A percentile compares a stretch with the other conserved stretches of the same genome.
These are phyloP conservation scores for Accipiter badius DNA, from an alignment of 2,797 vertebrate genomes.

Conservation along the genomic window DNA sequence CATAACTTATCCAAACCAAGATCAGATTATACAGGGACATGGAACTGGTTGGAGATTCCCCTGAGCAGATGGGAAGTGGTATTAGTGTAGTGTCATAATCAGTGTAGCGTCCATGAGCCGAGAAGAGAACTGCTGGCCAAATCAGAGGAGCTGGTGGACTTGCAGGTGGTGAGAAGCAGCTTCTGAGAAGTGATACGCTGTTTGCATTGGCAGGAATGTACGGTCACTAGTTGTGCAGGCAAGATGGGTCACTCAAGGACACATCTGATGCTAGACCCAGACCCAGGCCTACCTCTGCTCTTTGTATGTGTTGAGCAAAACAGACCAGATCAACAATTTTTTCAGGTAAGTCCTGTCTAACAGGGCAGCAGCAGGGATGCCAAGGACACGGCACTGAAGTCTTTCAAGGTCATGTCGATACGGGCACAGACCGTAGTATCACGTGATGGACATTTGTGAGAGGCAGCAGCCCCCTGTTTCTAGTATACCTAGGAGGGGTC, in stretches of 20 bases:
- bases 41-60: not conserved
- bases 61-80: not conserved
- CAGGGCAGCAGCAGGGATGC: not conserved
- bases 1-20: not conserved
- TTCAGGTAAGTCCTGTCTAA: not conserved
- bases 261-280: not conserved
- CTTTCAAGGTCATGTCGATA: not conserved
- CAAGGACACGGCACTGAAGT: not conserved
- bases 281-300: not conserved
- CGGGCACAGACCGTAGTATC: not conserved
- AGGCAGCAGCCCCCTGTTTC: not conserved
- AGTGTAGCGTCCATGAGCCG: not conserved
- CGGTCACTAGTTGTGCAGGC: not conserved
- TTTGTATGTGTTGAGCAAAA: not conserved
- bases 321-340: not conserved
- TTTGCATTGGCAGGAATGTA: not conserved
- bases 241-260: not conserved
- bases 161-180: not conserved
- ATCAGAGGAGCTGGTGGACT: not conserved
- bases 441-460: not conserved
- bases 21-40: not conserved
- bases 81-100: not conserved
- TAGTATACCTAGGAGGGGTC: not conserved
- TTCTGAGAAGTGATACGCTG: rapidly evolving
- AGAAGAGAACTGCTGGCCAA: not conserved